Conservation (phyloP, 2,797 vertebrate species). For the Chaenodraco wilsoni region DNA sequence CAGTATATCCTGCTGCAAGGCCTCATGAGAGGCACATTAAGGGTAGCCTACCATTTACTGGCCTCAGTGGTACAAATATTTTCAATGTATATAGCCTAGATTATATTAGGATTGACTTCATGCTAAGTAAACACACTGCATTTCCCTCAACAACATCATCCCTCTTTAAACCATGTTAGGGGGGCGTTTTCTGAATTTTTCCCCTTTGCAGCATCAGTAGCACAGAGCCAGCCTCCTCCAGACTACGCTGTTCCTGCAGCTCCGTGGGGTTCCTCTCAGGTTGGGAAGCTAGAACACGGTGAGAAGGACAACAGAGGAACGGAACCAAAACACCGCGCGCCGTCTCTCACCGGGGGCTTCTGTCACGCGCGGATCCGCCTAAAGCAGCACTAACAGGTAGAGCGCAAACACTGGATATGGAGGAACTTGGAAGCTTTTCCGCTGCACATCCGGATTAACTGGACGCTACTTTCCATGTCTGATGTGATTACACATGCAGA, state of each 20-base stretch:
- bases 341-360: constrained; percentile 49
- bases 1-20: neutral
- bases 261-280: constrained; percentile 48
- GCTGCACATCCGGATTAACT: constrained; percentile 58
- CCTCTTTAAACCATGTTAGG: constrained; percentile 50
- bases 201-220: constrained; percentile 82
- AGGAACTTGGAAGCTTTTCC: constrained; percentile 47
- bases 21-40: neutral
- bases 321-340: constrained; percentile 50
- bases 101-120: neutral
- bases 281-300: constrained; percentile 58
- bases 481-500: constrained; percentile 55
- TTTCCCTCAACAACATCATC: constrained; percentile 15
- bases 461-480: constrained; percentile 54
- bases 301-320: constrained; percentile 67
- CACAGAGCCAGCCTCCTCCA: constrained; percentile 78
- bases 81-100: too few species aligned
- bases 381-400: constrained; percentile 73
- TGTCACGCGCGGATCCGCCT: constrained; percentile 51
- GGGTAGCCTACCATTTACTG: neutral
- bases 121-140: constrained; percentile 1
- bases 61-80: neutral
- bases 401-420: too few species aligned
- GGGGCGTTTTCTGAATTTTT: constrained; percentile 78
- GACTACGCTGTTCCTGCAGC: constrained; percentile 68